A percentile compares a stretch with the other conserved stretches of the same genome.
phyloP scores from a whole-genome alignment of 1,140 invertebrate species.

The Caerostris extrusa region DNA sequence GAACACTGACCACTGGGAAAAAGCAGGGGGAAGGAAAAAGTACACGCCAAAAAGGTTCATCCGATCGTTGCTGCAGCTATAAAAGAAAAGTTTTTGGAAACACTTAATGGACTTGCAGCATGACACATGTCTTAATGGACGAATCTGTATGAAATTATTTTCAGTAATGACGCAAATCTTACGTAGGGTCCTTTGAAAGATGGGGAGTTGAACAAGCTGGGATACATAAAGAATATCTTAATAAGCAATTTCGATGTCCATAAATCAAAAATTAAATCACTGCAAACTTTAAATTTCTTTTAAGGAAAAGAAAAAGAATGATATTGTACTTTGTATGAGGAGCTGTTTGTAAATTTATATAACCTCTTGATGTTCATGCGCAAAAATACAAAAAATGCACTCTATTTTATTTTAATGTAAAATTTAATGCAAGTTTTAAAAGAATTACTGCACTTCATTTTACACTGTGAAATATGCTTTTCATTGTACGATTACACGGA shows the following conservation, averaged over 20 bases:
- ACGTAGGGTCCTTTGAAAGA: not conserved
- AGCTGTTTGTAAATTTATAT: no score
- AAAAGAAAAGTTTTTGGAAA: conserved; percentile 32
- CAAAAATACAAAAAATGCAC: no score
- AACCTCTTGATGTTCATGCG: no score
- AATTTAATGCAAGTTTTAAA: no score
- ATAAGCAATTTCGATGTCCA: not conserved
- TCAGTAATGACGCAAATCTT: not conserved
- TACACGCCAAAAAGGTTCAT: conserved; percentile 32
- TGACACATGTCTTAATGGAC: conserved; percentile 39
- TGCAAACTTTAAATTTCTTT: no score
- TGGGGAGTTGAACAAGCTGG: not conserved
- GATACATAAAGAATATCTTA: not conserved
- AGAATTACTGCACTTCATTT: no score
- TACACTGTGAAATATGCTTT: no score
- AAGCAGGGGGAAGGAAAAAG: not conserved
- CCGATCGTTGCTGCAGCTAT: conserved; percentile 5
- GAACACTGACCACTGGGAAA: conserved; percentile 49
- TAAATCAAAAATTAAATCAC: not conserved
- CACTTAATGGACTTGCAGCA: conserved; percentile 15
- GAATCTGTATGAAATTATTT: conserved; percentile 18
- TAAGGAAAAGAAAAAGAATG: no score
- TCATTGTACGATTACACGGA: no score
- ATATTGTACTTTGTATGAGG: no score
- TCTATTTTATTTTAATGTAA: no score